A percentile compares a stretch with the other conserved stretches of the same genome.
Conservation (phyloP, 2,888 invertebrate species). For the Aphidius colemani region DNA sequence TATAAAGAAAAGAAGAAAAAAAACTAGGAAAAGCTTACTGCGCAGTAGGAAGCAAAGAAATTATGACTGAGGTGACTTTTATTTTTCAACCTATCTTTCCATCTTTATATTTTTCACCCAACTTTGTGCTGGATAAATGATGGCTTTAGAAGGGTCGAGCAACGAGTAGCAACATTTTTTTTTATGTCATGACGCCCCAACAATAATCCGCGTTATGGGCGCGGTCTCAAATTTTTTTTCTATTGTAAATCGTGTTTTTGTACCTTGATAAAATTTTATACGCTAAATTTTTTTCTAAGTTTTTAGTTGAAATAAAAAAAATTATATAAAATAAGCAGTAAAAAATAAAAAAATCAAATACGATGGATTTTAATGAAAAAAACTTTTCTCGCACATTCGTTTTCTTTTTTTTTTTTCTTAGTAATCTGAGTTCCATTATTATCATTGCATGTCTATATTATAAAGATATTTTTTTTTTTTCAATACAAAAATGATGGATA, state of each 20-base stretch:
- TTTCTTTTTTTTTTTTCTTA: no score
- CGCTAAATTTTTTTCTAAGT: not conserved
- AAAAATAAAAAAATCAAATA: no score
- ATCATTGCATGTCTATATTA: no score
- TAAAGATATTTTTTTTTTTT: no score
- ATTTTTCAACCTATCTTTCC: not conserved
- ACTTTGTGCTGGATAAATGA: not conserved
- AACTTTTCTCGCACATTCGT: no score
- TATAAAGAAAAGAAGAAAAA: not conserved
- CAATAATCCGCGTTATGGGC: constrained; percentile 10
- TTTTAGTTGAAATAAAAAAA: not conserved
- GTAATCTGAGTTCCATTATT: no score
- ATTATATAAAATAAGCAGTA: no score
- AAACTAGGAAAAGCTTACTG: no score
- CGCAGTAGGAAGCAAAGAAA: no score
- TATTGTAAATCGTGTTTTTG: not conserved
- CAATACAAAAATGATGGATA: no score
- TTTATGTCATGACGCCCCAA: constrained; percentile 12
- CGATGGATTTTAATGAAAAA: no score
- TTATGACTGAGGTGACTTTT: not conserved
- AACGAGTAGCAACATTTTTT: constrained; percentile 1
- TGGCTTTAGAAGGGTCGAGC: not conserved
- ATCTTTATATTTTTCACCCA: not conserved
- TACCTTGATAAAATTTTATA: not conserved
- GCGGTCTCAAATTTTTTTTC: not conserved